Base-by-base conservation (phyloP, 2,797 vertebrate genomes). In the Oreochromis grahami region DNA sequence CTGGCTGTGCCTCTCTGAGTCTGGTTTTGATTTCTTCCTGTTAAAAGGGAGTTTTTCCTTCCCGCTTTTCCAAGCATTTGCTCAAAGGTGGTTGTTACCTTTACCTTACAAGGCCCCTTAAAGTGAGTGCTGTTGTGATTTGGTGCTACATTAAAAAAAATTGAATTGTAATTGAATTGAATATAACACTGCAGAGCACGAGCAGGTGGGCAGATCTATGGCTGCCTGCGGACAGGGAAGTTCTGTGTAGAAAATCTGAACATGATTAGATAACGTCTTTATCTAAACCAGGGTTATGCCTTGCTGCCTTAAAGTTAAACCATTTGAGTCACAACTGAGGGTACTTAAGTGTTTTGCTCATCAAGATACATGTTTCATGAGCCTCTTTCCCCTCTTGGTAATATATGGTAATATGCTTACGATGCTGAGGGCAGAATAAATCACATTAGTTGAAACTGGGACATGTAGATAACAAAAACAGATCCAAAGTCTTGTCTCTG, bases 401-500 rank as follows among this genome's bases (percentile, higher is more conserved):
- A 79, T 86, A 55, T 68, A 86, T 80, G 6, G 26, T 88, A 82
- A 89, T 88, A 80, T 53, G 65, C 79, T 65, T 77, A 41, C 36
- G 15, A 80, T 52, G 82, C 77, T 13, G 76, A 79, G 77, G 76
- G 79, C 74, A 83, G 86, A 91, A 87, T 87, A 82, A 88, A 92
- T 91, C 76, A 50, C 78, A 86, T 88, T 89, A 87, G 52, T 8
- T 56, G 48, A 86, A 90, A 91, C 56, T 50, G 77, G 88, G 82
- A 85, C 58, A 87, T 50, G 41, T 2, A 6, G 58, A 91, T 79
- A 77, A 87, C 81, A 86, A 48, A 84, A 87, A 84, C 77, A 80
- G 58, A 83, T 88, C 78, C 50, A n/a, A 78, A 84, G 51, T 78
- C 70, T 83, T 53, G 58, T 65, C 76, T 72, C 52, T 38, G n/a